These are phyloP conservation scores for Tridacna crocea DNA, from an alignment of 2,888 invertebrate genomes.

Conservation along the genomic window DNA sequence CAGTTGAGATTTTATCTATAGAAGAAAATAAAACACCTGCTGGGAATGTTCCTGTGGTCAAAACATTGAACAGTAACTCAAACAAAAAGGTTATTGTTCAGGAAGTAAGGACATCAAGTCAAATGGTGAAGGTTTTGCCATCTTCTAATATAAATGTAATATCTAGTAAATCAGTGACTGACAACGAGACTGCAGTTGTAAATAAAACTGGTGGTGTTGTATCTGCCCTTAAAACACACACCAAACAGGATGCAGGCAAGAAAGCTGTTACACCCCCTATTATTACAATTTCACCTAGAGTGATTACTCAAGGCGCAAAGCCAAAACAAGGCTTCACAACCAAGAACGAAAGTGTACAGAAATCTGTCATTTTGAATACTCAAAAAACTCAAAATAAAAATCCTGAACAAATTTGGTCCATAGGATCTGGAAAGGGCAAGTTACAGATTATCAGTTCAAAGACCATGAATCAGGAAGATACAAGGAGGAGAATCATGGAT, in stretches of 20 bases:
- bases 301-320: not conserved
- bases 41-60: not conserved
- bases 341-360: not conserved
- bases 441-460: not conserved
- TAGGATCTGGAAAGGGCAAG: not conserved
- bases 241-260: not conserved
- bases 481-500: not conserved
- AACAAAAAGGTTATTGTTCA: not conserved
- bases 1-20: not conserved
- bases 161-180: not conserved
- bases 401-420: not conserved
- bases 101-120: not conserved
- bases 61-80: not conserved
- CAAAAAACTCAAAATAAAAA: not conserved
- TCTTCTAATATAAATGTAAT: constrained; percentile 3
- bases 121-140: not conserved
- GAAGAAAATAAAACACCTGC: not conserved
- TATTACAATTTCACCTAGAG: not conserved
- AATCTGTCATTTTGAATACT: not conserved
- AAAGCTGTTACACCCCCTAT: not conserved
- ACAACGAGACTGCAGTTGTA: not conserved
- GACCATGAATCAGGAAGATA: not conserved
- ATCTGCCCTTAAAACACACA: not conserved
- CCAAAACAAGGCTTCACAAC: not conserved
- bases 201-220: not conserved